Base-by-base conservation (phyloP, 2,113 vertebrate species). In the Eulacestoma nigropectus region DNA sequence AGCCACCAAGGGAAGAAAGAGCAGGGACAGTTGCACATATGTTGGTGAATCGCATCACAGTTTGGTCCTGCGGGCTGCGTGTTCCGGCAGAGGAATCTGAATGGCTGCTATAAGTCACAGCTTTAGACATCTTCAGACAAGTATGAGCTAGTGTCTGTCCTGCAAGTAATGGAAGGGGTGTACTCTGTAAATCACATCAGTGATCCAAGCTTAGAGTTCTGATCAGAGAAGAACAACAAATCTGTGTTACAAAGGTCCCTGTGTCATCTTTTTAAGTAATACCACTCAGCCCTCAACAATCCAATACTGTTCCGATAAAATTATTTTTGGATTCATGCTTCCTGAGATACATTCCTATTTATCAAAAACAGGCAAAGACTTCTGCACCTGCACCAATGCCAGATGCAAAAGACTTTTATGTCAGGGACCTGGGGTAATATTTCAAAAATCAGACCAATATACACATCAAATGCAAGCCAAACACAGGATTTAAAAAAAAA, bases 251-350 rank as follows among this genome's bases (percentile, higher is more conserved):
- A 84, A 53, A 95, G 35, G 53, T 67, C 55, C 41, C 29, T 22
- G 39, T 91, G 56, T 93, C 72, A 68, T 68, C 56, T 75, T 87
- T 84, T 88, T 55, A 41, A 84, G 70, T 75, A 88, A 69, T 49
- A 91, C 32, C 37, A 47, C 81, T 84, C 87, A 73, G 67, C 57
- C 62, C 37, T 91, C 87, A 83, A 73, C 87, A 87, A 87, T 93
- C 78, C 47, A 87, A 37, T 83, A 50, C 37, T 25, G 11, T 50
- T 89, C 78, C 62, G 59, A 81, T 88, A 83, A 88, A 91, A 88
- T 95, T 90, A 77, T 91, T 87, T 80, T 93, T 79, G 72, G 67
- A 90, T 95, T 87, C 70, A 65, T 89, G 84, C 72, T 94, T 91
- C 63, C 39, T 30, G 41, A 77, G 46, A 57, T 93, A 73, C 32